These are phyloP conservation scores for Lucilia cuprina DNA, from an alignment of 1,140 invertebrate genomes.

Conservation along the genomic window DNA sequence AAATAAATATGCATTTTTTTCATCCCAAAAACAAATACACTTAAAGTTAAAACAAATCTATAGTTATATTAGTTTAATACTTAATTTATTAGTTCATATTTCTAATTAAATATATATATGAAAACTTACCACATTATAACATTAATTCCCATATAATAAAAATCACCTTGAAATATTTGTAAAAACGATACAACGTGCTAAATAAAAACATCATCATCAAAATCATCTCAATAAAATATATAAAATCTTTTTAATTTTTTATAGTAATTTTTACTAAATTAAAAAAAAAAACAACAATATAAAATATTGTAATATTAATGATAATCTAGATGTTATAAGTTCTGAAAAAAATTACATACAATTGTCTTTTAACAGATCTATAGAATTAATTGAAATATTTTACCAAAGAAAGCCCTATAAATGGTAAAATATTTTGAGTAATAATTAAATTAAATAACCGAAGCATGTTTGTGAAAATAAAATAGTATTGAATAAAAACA, in stretches of 20 bases:
- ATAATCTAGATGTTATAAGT: no score
- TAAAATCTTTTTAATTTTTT: no score
- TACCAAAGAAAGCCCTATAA: no score
- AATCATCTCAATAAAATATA: background rate
- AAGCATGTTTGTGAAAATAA: background rate
- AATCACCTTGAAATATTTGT: background rate
- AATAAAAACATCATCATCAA: background rate
- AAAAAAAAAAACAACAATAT: no score
- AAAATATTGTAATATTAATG: no score
- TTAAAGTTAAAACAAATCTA: background rate
- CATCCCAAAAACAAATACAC: background rate
- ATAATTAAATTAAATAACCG: background rate
- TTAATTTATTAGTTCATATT: background rate
- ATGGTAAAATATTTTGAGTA: no score
- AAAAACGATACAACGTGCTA: background rate
- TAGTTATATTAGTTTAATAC: background rate
- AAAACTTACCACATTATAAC: background rate
- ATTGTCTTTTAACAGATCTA: no score
- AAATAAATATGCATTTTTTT: conserved; percentile 11
- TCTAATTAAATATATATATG: background rate
- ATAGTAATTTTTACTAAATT: no score
- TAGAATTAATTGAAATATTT: no score
- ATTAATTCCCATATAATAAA: background rate
- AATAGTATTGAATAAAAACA: background rate
- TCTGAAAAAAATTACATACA: no score